Evolutionary conservation across 2,113 vertebrate genomes (phyloP), one percentile per base, ranked within the genome.

Genomic region (Cercopithecus mona): DNA sequence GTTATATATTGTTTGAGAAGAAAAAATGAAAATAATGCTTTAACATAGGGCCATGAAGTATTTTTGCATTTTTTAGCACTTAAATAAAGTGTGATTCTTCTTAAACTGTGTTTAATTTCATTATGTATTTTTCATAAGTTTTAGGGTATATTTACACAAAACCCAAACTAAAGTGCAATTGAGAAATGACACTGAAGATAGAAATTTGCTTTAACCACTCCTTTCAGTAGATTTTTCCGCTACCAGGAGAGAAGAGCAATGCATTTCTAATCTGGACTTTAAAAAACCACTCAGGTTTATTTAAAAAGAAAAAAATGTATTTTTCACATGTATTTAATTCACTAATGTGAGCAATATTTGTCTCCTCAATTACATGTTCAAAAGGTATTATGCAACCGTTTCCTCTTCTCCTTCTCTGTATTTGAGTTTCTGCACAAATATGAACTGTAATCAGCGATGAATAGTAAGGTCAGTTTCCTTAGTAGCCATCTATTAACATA

Each of bases 81-180:
- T 88, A 52, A 79, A 27, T 84, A 52, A 78, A 70, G 6, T 48
- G 0, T 38, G 20, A 79, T 93, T 82, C n/a, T 81, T 68, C 59
- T 78, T 88, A 94, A 96, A 52, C 6, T 83, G 16, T 72, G 57
- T 92, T 78, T 64, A 94, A 72, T 78, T 78, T 91, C 83, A 59
- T 43, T 78, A 43, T 30, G n/a, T 87, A 38, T 64, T 79, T 66
- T 64, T 45, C 23, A 68, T 93, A 96, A 96, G 6, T 73, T 66
- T 52, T 79, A 72, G 40, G 5, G 7, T 61, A 64, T 73, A 66
- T 79, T 95, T 91, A 83, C 18, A n/a, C 40, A 75, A 88, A 88
- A 22, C 30, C 23, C 43, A 79, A 78, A 52, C 35, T 64, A 48
- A 73, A 80, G 50, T 84, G 61, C 80, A 18, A 55, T 55, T 30